Evolutionary conservation across 2,113 vertebrate genomes (phyloP), one percentile per base, ranked within the genome.

Genomic region (Eubucco bourcierii): DNA sequence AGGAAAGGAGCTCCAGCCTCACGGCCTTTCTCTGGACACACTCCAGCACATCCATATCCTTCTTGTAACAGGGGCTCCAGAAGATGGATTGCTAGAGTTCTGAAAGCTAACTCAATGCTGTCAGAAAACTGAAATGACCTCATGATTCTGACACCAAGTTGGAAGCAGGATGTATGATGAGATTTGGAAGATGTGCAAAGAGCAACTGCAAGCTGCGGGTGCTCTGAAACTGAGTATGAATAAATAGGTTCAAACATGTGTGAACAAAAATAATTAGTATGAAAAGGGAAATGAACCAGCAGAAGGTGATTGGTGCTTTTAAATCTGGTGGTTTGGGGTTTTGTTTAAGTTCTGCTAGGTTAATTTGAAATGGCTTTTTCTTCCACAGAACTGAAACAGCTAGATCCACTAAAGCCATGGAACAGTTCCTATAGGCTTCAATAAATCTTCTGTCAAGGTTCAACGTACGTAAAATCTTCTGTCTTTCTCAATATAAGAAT

Each of bases 81-180:
- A 39, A 39, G 37, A 39, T 14, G 18, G 10, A 13, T 10, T 25
- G 34, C 21, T 15, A 72, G 53, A 41, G 20, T 9, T 19, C 10
- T 44, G 17, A 56, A 60, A 66, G 6, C 12, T 66, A 76, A 60
- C 15, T 24, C 33, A 70, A 4, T 3, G 1, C 10, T 25, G 10
- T 14, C 52, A n/a, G 39, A 68, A 59, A 75, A 28, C 15, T 19
- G 28, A 84, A 58, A n/a, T 7, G 8, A 6, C 19, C 4, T 0
- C 2, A 0, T 2, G 4, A 3, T 50, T 83, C 56, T 58, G 23
- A 86, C 19, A 53, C 1, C 2, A 2, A 65, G 6, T 11, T n/a
- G 52, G 33, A 86, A 63, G 15, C 12, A 66, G 28, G 16, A 7
- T 44, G 17, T 0, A 0, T 15, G 50, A 44, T 5, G 4, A 56